Percentiles rank a stretch among this genome's conserved stretches.
phyloP scores from a whole-genome alignment of 1,140 invertebrate genomes.

The Ylistrum balloti region DNA sequence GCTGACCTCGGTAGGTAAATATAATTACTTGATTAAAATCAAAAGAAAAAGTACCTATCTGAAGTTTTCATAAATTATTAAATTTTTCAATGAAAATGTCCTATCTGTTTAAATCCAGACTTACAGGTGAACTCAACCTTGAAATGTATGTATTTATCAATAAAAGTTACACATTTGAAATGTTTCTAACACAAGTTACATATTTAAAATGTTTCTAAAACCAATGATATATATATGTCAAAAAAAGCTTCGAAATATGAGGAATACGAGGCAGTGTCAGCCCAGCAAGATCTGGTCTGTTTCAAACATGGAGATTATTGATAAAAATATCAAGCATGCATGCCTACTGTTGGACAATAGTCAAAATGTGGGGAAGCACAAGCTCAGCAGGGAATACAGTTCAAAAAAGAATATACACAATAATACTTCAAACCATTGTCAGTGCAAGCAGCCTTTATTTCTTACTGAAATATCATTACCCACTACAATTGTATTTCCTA shows the following conservation, averaged over 20 bases:
- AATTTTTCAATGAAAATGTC: neutral
- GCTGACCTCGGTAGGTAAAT: neutral
- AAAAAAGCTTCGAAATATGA: neutral
- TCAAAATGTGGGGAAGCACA: neutral
- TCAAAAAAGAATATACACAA: neutral
- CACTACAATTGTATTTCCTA: no score
- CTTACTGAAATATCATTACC: no score
- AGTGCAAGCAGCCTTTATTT: neutral
- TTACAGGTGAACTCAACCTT: neutral
- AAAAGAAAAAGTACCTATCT: neutral
- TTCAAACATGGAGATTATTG: conserved; percentile 35
- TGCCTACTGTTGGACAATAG: neutral
- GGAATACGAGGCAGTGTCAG: neutral
- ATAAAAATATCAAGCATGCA: conserved; percentile 2
- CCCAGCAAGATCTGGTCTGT: neutral
- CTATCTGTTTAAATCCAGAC: neutral
- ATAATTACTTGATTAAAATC: neutral
- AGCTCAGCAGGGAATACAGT: neutral
- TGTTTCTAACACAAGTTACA: neutral
- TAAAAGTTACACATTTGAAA: neutral
- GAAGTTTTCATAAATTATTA: conserved; percentile 20
- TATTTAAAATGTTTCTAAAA: no score
- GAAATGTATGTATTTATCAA: neutral
- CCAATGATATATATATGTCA: neutral
- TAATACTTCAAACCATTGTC: neutral